These are phyloP conservation scores for Oligia latruncula DNA, from an alignment of 2,888 invertebrate species.

Conservation along the genomic window DNA sequence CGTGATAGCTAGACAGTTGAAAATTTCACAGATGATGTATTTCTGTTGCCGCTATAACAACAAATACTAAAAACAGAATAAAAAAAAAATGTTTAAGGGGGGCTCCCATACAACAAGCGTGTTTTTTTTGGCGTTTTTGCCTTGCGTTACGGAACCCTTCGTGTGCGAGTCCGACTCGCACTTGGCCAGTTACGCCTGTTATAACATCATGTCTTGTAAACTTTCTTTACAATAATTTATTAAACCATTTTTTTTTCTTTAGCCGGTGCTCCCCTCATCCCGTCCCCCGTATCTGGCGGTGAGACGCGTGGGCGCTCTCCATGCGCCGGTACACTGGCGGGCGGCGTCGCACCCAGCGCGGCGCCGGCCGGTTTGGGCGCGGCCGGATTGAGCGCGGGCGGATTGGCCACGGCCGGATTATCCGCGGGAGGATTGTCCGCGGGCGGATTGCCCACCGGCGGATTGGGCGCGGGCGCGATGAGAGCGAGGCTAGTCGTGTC, in stretches of 20 bases:
- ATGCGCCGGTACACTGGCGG: constrained; percentile 28
- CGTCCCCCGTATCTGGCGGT: constrained; percentile 56
- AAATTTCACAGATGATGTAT: too few species aligned
- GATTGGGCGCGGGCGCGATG: constrained; percentile 18
- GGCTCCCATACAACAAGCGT: too few species aligned
- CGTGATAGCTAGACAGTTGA: too few species aligned
- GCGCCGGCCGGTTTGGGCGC: background rate
- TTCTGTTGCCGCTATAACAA: too few species aligned
- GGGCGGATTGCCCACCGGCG: background rate
- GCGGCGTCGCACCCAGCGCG: constrained; percentile 7
- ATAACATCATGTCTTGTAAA: background rate
- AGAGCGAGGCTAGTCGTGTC: constrained; percentile 66
- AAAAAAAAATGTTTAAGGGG: too few species aligned
- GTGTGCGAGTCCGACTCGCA: too few species aligned
- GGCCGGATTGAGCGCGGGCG: constrained; percentile 32
- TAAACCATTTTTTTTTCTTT: background rate
- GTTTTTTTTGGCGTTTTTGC: too few species aligned
- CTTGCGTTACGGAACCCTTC: too few species aligned
- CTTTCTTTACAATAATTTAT: background rate
- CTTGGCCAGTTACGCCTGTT: background rate
- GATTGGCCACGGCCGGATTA: background rate
- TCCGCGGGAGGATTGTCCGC: constrained; percentile 12
- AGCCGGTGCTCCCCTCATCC: constrained; percentile 44
- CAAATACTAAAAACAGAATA: too few species aligned
- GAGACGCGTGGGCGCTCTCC: constrained; percentile 36